Evolutionary conservation across 2,888 invertebrate species (phyloP), one percentile per base, ranked within the genome.

Genomic region (Empis stercorea): DNA sequence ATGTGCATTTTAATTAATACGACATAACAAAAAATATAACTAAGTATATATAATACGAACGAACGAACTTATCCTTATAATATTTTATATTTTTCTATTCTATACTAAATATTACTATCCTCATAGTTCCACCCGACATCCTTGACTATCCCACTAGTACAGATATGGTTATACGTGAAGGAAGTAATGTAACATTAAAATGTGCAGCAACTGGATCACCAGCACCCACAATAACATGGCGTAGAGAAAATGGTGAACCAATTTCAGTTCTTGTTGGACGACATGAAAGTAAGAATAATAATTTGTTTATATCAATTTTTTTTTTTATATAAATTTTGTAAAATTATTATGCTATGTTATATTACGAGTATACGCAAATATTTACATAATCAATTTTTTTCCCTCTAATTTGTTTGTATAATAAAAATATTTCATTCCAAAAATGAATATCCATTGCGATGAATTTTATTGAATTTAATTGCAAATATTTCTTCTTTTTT

Each of bases 161-260:
- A 4, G 88, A 88, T 66, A 86, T 87, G 79, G 85, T 85, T 30
- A 87, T 86, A 42, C 75, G 84, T 37, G 93, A 94, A 70, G 89
- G 91, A 14, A 82, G 83, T 45, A 84, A 88, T 54, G 84, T 91
- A 51, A 87, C 86, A 59, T 72, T 93, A 48, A 79, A 81, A 53
- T 93, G 93, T 64, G 86, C 87, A 30, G 92, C 91, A 16, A 86
- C 81, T 14, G 88, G 93, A 45, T 85, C 87, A n/a, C 93, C 93
- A 3, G 75, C 78, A 54, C 93, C 93, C 6, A 83, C 79, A 57
- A 88, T 92, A 65, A 83, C 80, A 53, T 94, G 93, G 93, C 74
- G 86, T 55, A 74, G 89, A 54, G 91, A 91, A 66, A 84, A 84
- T 60, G 80, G 83, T 48, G 80, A 81, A 61, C 73, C 79, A 48